Evolutionary conservation across 2,113 vertebrate genomes (phyloP), one percentile per base, ranked within the genome.

Genomic region (Notothenia rossii): DNA sequence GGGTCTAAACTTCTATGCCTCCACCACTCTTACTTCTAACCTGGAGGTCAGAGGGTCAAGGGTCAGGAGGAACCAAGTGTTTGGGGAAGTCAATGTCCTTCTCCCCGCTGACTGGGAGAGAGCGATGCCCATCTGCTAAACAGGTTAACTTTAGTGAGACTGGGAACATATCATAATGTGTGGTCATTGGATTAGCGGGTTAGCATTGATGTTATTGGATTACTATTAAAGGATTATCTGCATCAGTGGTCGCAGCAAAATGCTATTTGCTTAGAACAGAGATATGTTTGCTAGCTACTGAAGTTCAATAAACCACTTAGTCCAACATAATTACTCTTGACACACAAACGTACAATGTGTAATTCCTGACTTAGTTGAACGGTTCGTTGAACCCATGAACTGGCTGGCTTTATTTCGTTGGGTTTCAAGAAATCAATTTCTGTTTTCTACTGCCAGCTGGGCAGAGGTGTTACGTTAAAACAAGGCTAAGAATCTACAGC

Each of bases 41-140:
- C 85, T 75, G 62, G 71, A 80, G 90, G 90, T 93, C 88, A 90
- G 73, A 63, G 59, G 86, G 94, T 93, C 84, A 94, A 84, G 79
- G 94, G 94, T 94, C 91, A 93, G 83, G 70, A 88, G 81, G 85
- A 94, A 92, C 91, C 89, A 92, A 95, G 94, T 90, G 89, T 92
- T 93, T 73, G 65, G 85, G 88, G 88, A 93, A 92, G 93, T 93
- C 91, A 82, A 88, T 87, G 90, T 87, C 89, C 88, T 75, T 84
- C 86, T 91, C 79, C 85, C 86, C 64, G 62, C 86, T 86, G 87
- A 85, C 75, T 85, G 67, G 8, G 54, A 69, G 54, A 62, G 73
- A 89, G 83, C 80, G 74, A 50, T 85, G 81, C 67, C 94, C 94
- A 93, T 95, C 94, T 95, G 94, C 90, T 95, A 93, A 94, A 95